Conservation (phyloP, 2,797 vertebrate species). For the Epinephelus awoara region DNA sequence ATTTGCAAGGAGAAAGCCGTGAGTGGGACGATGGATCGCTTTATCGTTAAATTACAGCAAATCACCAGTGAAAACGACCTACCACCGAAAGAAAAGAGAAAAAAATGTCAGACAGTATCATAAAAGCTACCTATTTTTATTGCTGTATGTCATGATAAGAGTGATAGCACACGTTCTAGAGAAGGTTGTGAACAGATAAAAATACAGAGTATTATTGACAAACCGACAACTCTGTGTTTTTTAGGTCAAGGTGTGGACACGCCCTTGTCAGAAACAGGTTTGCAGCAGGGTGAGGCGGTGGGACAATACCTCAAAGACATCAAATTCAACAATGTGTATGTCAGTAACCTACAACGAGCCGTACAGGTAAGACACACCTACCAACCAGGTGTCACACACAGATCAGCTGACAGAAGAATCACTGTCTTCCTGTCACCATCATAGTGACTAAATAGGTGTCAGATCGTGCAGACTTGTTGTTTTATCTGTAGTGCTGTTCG, state of each 20-base stretch:
- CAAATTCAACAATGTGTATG: slow-evolving; percentile 89
- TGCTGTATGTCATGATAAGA: too few relatives aligned
- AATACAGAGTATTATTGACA: not conserved
- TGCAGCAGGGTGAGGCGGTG: slow-evolving; percentile 89
- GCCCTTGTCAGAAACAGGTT: slow-evolving; percentile 81
- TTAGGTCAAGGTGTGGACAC: slow-evolving; percentile 80
- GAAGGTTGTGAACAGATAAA: too few relatives aligned
- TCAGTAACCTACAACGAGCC: slow-evolving; percentile 93
- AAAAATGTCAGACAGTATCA: too few relatives aligned
- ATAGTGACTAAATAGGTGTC: not conserved
- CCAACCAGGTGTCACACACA: not conserved
- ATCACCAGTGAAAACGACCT: too few relatives aligned
- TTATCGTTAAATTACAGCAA: too few relatives aligned
- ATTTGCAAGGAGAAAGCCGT: too few relatives aligned
- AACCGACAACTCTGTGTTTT: not conserved
- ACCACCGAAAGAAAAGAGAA: too few relatives aligned
- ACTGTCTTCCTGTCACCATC: too few relatives aligned
- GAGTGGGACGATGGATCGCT: too few relatives aligned
- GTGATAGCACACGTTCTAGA: too few relatives aligned
- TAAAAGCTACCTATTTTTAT: too few relatives aligned
- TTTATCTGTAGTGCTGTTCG: not conserved
- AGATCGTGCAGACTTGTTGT: not conserved
- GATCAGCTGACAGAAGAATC: not conserved
- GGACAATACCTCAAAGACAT: slow-evolving; percentile 89
- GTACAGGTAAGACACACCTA: slow-evolving; percentile 86